phyloP scores from a whole-genome alignment of 2,113 vertebrate genomes.

The Hymenochirus boettgeri region DNA sequence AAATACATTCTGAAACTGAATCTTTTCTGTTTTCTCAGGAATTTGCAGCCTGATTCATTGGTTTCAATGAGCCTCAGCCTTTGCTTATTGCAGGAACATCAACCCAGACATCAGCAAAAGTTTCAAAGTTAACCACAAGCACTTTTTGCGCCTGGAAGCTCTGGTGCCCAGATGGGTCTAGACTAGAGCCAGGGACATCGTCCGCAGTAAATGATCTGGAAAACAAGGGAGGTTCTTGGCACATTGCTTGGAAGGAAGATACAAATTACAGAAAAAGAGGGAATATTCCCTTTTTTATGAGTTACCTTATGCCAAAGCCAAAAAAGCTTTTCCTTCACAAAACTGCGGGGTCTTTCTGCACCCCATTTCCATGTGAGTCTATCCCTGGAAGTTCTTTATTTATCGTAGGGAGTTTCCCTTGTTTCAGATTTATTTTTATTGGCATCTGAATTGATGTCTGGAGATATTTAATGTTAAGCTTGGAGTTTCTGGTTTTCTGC shows the following conservation, averaged over 20 bases:
- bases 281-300: neutral
- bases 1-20: constrained; percentile 19
- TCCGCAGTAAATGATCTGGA: constrained; percentile 17
- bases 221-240: constrained; percentile 10
- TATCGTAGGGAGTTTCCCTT: constrained; percentile 16
- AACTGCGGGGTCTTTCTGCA: neutral
- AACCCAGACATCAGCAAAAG: neutral
- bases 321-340: neutral
- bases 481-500: neutral
- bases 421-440: constrained; percentile 10
- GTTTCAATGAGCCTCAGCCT: constrained; percentile 24
- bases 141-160: constrained; percentile 1
- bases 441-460: constrained; percentile 19
- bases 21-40: constrained; percentile 29
- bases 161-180: constrained; percentile 12
- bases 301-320: neutral
- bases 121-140: constrained; percentile 26
- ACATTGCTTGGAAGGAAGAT: neutral
- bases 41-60: constrained; percentile 25
- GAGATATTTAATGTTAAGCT: constrained; percentile 2
- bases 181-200: constrained; percentile 7
- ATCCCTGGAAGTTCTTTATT: neutral
- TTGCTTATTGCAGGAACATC: neutral
- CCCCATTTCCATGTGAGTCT: constrained; percentile 1
- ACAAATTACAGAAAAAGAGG: neutral